Base-by-base conservation (phyloP, 1,140 invertebrate species). In the Babylonia areolata region DNA sequence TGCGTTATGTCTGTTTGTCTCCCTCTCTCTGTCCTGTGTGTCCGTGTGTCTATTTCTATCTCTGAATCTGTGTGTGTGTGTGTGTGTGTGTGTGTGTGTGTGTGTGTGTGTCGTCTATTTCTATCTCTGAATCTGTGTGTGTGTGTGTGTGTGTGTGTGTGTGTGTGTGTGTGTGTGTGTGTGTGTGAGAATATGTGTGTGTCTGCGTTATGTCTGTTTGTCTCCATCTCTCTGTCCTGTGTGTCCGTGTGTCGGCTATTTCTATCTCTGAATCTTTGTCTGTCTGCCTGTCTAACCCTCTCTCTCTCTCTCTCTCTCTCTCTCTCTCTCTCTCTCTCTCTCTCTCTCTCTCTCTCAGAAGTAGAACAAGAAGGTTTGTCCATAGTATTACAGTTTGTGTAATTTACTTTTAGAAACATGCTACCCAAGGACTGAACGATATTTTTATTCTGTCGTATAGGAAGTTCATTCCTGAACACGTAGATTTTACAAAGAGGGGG, bases 251-350 rank as follows among this genome's bases (percentile, higher is more conserved):
- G 58, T 28, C 58, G 3, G 17, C 23, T 20, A 15, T 46, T 15
- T 64, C 9, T 64, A 3, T 64, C 9, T 64, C 58, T 64, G 58
- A 6, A 12, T 64, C 12, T 64, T 23, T 64, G 20, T 64, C 58
- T 64, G 20, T 64, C 58, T 64, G 20, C 28, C 58, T 64, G 20
- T 64, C 58, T 78, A 3, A 33, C 75, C 33, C 28, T 78, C 75
- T 78, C 28, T 78, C 75, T 78, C 75, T 78, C 12, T 78, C 75
- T 78, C 75, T 20, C 12, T 78, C 75, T 78, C 75, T 78, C 75
- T 78, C 75, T 78, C 75, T 78, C 75, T 78, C 28, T 78, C 75
- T 78, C 5, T 78, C 5, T 42, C 40, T 78, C 40, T 78, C 75
- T 78, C 35, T n/a, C 58, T 51, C 46, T 51, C 46, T 51, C 46